A percentile compares a stretch with the other conserved stretches of the same genome.
These are phyloP conservation scores for Acromyrmex heyeri DNA, from an alignment of 1,140 invertebrate genomes.

Conservation along the genomic window DNA sequence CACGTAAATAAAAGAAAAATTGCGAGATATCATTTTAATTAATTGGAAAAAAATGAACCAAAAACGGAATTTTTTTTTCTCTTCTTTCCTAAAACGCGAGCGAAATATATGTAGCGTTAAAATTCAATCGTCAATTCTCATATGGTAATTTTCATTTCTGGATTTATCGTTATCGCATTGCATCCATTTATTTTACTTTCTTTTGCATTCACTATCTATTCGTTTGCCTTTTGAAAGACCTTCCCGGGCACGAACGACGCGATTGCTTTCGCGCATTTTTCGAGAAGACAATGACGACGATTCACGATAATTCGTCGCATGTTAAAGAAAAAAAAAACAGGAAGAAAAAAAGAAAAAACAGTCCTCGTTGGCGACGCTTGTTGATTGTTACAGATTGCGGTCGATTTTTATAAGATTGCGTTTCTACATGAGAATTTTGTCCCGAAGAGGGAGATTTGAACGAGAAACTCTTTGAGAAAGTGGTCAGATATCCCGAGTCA, in stretches of 20 bases:
- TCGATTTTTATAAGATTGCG: slow-evolving; percentile 31
- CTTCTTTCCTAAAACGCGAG: not conserved
- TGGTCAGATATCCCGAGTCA: not conserved
- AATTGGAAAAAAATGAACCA: not conserved
- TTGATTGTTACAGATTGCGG: not conserved
- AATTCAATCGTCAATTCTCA: not conserved
- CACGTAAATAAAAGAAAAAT: not conserved
- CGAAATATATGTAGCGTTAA: not conserved
- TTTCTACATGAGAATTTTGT: slow-evolving; percentile 49
- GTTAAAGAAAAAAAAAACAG: slow-evolving; percentile 7
- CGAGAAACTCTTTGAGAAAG: not conserved
- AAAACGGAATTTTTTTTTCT: not conserved
- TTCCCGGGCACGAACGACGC: not conserved
- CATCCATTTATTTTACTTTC: not conserved
- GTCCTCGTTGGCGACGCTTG: slow-evolving; percentile 13
- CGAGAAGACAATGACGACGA: not conserved
- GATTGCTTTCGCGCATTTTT: not conserved
- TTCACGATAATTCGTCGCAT: not conserved
- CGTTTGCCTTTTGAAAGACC: not conserved
- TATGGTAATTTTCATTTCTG: not conserved
- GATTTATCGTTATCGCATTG: slow-evolving; percentile 15
- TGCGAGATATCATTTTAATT: not conserved
- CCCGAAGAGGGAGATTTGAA: slow-evolving; percentile 29
- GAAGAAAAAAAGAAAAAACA: not conserved
- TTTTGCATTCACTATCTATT: not conserved